Base-by-base conservation (phyloP, 2,888 invertebrate genomes). In the Polymixis lichenea region DNA sequence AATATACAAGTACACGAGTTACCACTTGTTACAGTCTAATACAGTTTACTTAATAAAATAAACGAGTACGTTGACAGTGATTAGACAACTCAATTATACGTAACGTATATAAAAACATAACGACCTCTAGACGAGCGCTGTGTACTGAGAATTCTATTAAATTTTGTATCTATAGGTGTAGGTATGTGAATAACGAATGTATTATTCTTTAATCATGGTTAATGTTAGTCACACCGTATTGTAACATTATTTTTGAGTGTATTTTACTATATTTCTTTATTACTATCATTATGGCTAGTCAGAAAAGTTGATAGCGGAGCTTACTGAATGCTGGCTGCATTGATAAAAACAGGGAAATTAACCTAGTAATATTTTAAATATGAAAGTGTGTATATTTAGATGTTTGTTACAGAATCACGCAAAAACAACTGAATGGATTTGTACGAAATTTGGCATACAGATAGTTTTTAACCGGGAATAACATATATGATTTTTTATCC, bases 111-210 rank as follows among this genome's bases (percentile, higher is more conserved):
- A 55, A 38, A 65, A 58, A 72, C 15, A 17, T 49, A 38, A 51
- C 65, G 75, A 61, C 72, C 78, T 78, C 73, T 28, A 85, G 83
- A 82, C 83, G 72, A 38, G 25, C 60, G 7, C 38, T 53, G 8
- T 32, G 22, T 58, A 15, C 46, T 56, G 19, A 73, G 17, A 53
- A 66, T 73, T 49, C 19, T 66, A 28, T 55, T 69, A 49, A 60
- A 22, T 22, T 22, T 6, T 51, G 19, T 82, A 25, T 71, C 7
- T 71, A n/a, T 53, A 19, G 22, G 7, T 49, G 8, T 56, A 67
- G 2, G 1, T 46, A 46, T 28, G 4, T 69, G 11, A 61, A 46
- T 56, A 58, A 49, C n/a, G 15, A 13, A n/a, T 61, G 11, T 66
- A 32, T 83, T 82, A 66, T 38, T 62, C 22, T 70, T 62, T 38